These are phyloP conservation scores for Cuniculus paca DNA, from an alignment of 2,797 vertebrate genomes.

Conservation along the genomic window DNA sequence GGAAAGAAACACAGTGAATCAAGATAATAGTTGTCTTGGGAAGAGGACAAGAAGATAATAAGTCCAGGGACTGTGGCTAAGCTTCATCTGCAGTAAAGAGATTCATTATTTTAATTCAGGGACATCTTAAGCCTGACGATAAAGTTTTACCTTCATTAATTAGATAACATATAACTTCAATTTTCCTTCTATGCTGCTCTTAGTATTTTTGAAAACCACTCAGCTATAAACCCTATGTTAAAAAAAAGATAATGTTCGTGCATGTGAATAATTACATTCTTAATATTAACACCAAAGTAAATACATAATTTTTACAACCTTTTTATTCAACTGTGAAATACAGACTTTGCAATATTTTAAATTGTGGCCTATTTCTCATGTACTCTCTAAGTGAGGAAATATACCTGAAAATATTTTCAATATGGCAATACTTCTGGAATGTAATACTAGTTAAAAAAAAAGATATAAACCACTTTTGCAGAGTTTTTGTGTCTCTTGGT, in stretches of 20 bases:
- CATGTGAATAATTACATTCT: conserved; percentile 41
- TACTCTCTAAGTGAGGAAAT: not conserved
- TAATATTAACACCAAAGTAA: conserved; percentile 48
- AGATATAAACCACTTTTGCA: not conserved
- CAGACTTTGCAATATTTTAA: not conserved
- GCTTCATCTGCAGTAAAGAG: not conserved
- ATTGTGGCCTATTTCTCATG: conserved; percentile 34
- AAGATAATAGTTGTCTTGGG: not conserved
- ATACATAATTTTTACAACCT: not conserved
- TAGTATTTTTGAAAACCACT: conserved; percentile 37
- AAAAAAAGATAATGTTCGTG: conserved; percentile 39
- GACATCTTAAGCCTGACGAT: not conserved
- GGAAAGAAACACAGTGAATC: not conserved
- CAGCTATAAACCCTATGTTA: not conserved
- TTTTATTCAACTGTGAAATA: conserved; percentile 30
- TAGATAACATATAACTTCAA: conserved; percentile 54
- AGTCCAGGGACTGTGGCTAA: not conserved
- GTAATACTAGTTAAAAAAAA: not conserved
- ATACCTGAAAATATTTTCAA: not conserved
- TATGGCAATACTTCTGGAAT: conserved; percentile 49
- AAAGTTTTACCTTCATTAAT: conserved; percentile 9
- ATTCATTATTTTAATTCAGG: conserved; percentile 10
- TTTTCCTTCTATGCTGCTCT: conserved; percentile 8
- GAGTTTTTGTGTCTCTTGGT: not conserved
- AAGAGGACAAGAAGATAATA: not conserved